Evolutionary conservation across 1,140 invertebrate species (phyloP).

Genomic region (Drosophila grimshawi): DNA sequence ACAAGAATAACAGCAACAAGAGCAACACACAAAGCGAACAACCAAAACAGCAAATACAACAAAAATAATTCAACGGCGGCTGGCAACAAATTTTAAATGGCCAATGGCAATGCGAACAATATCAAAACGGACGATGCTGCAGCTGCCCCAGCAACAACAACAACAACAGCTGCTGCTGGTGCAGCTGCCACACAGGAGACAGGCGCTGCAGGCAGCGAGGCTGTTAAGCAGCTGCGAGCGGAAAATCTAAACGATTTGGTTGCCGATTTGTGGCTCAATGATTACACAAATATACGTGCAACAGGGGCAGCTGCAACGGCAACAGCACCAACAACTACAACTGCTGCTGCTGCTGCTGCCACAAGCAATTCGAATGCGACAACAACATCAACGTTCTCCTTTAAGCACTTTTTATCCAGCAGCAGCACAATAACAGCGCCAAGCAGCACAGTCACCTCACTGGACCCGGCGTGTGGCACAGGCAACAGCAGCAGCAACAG

Average conservation of each 20-base stretch:
- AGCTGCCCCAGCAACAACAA: conserved; percentile 34
- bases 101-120: conserved; percentile 78
- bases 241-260: conserved; percentile 67
- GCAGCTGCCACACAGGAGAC: conserved; percentile 17
- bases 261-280: conserved; percentile 70
- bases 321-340: background rate
- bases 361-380: background rate
- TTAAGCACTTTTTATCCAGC: conserved; percentile 90
- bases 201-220: conserved; percentile 22
- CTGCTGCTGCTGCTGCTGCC: conserved; percentile 13
- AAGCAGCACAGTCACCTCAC: conserved; percentile 75
- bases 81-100: conserved; percentile 57
- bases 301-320: conserved; percentile 9
- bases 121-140: conserved; percentile 62
- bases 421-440: conserved; percentile 74
- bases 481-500: conserved; percentile 27
- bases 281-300: conserved; percentile 62
- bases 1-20: conserved; percentile 7
- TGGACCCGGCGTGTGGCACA: conserved; percentile 46
- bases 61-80: background rate
- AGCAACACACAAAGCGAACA: background rate
- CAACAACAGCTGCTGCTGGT: conserved; percentile 7
- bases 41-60: conserved; percentile 1
- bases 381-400: conserved; percentile 87
- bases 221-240: conserved; percentile 30